Base-by-base conservation (phyloP, 53 echinoderm and acorn worm species). In the Henricia sp. region DNA sequence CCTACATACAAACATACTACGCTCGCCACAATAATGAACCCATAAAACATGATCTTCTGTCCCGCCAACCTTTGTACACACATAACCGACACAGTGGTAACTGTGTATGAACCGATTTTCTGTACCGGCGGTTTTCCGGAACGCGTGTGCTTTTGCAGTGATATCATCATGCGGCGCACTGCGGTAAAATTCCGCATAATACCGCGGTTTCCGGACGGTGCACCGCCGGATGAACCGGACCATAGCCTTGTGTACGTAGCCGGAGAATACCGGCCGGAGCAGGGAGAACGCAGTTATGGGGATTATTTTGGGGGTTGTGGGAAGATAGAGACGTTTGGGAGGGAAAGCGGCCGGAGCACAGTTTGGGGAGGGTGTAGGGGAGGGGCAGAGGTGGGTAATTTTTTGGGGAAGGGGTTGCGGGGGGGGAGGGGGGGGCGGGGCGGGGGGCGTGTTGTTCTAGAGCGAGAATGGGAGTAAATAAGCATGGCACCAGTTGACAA, bases 281-380 rank as follows among this genome's bases (percentile, higher is more conserved):
- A n/a, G 25, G 3, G 70, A 70, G 68, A 70, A 70, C 70, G 70
- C 70, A 44, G 70, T 70, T 70, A 44, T 70, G 46, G 41, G 21
- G 44, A n/a, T n/a, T n/a, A n/a, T n/a, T n/a, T n/a, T n/a, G n/a
- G n/a, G n/a, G n/a, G n/a, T n/a, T n/a, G n/a, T n/a, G n/a, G n/a
- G n/a, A n/a, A n/a, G n/a, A n/a, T n/a, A n/a, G n/a, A n/a, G n/a
- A n/a, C n/a, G n/a, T n/a, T n/a, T n/a, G n/a, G n/a, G n/a, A n/a
- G n/a, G n/a, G n/a, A n/a, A n/a, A n/a, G n/a, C n/a, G n/a, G n/a
- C n/a, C n/a, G n/a, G n/a, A n/a, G n/a, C n/a, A n/a, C n/a, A n/a
- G n/a, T n/a, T n/a, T n/a, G n/a, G n/a, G n/a, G n/a, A n/a, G n/a
- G n/a, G n/a, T n/a, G n/a, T n/a, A n/a, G n/a, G n/a, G n/a, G n/a